Percentiles rank a stretch among this genome's conserved stretches.
Conservation (phyloP, 1,140 invertebrate genomes). For the Drosophila takahashii region DNA sequence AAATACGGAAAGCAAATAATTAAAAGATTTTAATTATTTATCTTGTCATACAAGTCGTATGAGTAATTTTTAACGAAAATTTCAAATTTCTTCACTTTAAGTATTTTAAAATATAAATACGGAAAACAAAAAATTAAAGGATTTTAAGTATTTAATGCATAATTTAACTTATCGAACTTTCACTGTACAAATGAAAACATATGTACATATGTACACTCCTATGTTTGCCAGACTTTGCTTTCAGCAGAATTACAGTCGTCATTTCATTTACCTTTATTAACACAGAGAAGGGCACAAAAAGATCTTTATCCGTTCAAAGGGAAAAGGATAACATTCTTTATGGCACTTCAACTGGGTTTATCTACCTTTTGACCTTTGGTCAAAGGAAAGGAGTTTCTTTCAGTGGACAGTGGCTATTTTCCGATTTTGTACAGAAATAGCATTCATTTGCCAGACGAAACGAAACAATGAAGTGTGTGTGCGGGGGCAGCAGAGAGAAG, state of each 20-base stretch:
- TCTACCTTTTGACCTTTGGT: constrained; percentile 15
- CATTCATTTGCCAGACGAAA: constrained; percentile 28
- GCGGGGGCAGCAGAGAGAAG: neutral
- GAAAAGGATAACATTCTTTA: constrained; percentile 21
- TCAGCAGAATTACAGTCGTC: constrained; percentile 29
- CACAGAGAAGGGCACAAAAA: constrained; percentile 22
- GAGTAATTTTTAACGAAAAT: too few relatives aligned
- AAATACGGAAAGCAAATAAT: too few relatives aligned
- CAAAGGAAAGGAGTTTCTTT: constrained; percentile 20
- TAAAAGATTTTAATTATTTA: too few relatives aligned
- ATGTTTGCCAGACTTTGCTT: constrained; percentile 14
- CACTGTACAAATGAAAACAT: neutral
- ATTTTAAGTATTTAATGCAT: neutral
- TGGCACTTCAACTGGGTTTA: constrained; percentile 2
- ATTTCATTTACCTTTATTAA: constrained; percentile 67
- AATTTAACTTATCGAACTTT: neutral
- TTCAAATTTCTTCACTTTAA: too few relatives aligned
- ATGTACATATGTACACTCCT: neutral
- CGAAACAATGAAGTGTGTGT: neutral
- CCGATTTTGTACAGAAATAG: constrained; percentile 19
- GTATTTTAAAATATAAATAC: too few relatives aligned
- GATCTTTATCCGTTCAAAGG: constrained; percentile 31
- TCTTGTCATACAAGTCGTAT: too few relatives aligned
- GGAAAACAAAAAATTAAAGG: too few relatives aligned
- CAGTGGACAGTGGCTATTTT: constrained; percentile 23